phyloP scores from a whole-genome alignment of 1,140 invertebrate genomes.

The Coenobita brevimanus region DNA sequence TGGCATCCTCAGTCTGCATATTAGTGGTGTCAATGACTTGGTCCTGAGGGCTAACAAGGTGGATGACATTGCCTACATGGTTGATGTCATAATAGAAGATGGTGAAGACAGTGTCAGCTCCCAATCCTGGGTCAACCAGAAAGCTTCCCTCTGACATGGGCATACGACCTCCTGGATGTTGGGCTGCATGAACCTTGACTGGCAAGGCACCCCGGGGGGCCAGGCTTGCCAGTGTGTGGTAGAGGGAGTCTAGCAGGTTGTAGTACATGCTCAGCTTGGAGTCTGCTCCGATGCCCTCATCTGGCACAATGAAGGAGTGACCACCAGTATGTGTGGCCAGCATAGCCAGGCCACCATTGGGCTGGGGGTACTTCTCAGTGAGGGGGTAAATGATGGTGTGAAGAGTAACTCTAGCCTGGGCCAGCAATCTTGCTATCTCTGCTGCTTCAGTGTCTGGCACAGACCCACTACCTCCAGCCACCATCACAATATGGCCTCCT shows the following conservation, averaged over 20 bases:
- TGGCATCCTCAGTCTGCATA: constrained; percentile 69
- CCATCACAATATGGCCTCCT: constrained; percentile 59
- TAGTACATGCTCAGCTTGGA: constrained; percentile 69
- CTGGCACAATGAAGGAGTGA: constrained; percentile 55
- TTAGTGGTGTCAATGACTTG: constrained; percentile 69
- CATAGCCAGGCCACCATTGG: constrained; percentile 49
- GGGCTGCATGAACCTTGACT: constrained; percentile 64
- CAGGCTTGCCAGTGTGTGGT: constrained; percentile 52
- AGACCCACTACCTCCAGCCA: constrained; percentile 54
- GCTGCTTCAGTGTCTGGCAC: constrained; percentile 37
- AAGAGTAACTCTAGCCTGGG: constrained; percentile 43
- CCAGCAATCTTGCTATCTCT: constrained; percentile 33
- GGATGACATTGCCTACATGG: constrained; percentile 69
- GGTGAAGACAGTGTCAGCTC: constrained; percentile 70
- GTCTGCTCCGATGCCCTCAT: constrained; percentile 69
- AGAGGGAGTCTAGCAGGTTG: constrained; percentile 66
- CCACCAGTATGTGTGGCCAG: constrained; percentile 56
- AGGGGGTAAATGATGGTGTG: constrained; percentile 67
- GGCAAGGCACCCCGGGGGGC: constrained; percentile 54
- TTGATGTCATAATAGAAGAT: constrained; percentile 70
- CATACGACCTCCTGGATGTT: constrained; percentile 61
- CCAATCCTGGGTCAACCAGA: constrained; percentile 68
- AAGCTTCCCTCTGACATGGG: constrained; percentile 69
- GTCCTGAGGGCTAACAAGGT: constrained; percentile 65
- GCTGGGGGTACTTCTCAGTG: constrained; percentile 61